phyloP scores from a whole-genome alignment of 2,797 vertebrate genomes.

The Sphaeramia orbicularis region DNA sequence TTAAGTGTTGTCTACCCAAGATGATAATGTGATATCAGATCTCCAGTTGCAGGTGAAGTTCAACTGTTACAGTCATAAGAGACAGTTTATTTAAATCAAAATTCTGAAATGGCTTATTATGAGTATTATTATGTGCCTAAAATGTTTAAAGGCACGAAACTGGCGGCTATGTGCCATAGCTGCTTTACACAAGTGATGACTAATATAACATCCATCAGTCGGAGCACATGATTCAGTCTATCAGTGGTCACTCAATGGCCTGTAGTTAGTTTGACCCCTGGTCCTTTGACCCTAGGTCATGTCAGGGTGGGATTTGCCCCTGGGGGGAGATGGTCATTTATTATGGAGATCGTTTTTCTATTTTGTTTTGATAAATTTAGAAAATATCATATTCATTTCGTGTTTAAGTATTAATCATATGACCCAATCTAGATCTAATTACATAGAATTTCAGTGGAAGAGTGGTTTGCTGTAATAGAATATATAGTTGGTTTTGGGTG shows the following conservation, averaged over 20 bases:
- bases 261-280: conserved; percentile 66
- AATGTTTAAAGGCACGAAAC: neutral
- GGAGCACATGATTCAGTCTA: conserved; percentile 26
- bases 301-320: conserved; percentile 34
- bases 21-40: too few relatives aligned
- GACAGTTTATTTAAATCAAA: neutral
- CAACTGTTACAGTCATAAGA: neutral
- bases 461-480: neutral
- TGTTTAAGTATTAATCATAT: conserved; percentile 1
- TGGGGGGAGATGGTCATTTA: conserved; percentile 27
- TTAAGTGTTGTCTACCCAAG: too few relatives aligned
- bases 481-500: too few relatives aligned
- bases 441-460: neutral
- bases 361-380: neutral
- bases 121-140: neutral
- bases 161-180: conserved; percentile 16
- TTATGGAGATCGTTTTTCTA: conserved; percentile 5
- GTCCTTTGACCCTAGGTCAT: conserved; percentile 55
- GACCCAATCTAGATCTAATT: neutral
- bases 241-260: conserved; percentile 32
- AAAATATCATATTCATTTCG: neutral
- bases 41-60: neutral
- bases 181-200: conserved; percentile 10
- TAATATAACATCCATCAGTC: conserved; percentile 38
- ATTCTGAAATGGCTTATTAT: neutral